phyloP scores from a whole-genome alignment of 1,140 invertebrate genomes.

The Zaprionus kolodkinae region DNA sequence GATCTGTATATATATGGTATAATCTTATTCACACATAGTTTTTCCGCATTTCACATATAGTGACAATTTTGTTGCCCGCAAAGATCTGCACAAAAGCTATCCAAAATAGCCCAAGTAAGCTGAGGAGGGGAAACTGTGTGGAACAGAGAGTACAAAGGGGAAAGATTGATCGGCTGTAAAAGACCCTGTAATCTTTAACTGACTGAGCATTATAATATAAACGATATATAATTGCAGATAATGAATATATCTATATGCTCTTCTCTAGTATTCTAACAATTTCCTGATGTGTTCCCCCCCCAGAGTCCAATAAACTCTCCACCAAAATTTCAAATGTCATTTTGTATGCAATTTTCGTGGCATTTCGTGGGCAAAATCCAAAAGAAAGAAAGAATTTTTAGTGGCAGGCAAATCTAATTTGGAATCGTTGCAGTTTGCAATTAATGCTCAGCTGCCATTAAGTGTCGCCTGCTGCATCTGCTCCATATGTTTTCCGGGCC shows the following conservation, averaged over 20 bases:
- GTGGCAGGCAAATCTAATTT: constrained; percentile 53
- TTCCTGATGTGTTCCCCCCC: not conserved
- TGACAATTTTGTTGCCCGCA: constrained; percentile 65
- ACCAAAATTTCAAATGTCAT: constrained; percentile 36
- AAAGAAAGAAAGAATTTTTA: constrained; percentile 72
- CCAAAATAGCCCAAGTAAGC: constrained; percentile 64
- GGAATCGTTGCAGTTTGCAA: constrained; percentile 36
- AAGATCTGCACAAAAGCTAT: constrained; percentile 56
- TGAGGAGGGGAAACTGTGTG: constrained; percentile 4
- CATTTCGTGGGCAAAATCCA: constrained; percentile 62
- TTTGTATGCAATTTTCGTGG: constrained; percentile 68
- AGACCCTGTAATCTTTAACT: not conserved
- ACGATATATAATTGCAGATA: not conserved
- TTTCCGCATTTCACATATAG: constrained; percentile 78
- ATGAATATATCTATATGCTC: not conserved
- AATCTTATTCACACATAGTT: constrained; percentile 74
- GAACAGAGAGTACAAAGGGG: not conserved
- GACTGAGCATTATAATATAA: not conserved
- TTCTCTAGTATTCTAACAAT: not conserved
- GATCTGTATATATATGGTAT: constrained; percentile 27
- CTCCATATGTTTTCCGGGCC: constrained; percentile 53
- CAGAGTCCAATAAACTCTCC: not conserved
- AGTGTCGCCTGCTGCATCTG: constrained; percentile 51
- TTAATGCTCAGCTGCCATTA: constrained; percentile 67
- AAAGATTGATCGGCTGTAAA: not conserved